These are phyloP conservation scores for Pseudorhiza aurosa DNA, from an alignment of 30 jellyfish, hydroid and myxozoan genomes.

Conservation along the genomic window DNA sequence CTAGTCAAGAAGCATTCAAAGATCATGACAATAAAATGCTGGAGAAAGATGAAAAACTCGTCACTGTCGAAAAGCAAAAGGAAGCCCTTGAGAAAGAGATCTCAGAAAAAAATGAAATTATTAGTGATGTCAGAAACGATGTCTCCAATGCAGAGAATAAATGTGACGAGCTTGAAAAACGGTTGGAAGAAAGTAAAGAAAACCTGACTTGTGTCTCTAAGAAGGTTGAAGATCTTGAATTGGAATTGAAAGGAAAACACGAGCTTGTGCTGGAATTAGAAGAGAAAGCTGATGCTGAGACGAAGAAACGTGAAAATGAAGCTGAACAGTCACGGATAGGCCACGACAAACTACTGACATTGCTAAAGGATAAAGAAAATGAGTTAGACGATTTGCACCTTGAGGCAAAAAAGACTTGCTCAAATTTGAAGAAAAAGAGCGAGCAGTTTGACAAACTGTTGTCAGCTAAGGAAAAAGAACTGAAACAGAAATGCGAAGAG, in stretches of 20 bases:
- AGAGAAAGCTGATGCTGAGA: not conserved
- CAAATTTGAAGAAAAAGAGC: conserved; percentile 5
- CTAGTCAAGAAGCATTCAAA: not conserved
- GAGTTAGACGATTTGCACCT: not conserved
- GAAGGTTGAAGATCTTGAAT: not conserved
- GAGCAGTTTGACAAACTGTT: conserved; percentile 5
- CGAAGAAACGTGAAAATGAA: conserved; percentile 6
- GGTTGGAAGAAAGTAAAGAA: not conserved
- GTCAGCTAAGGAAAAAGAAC: conserved; percentile 12
- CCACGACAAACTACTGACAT: not conserved
- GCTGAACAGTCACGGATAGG: not conserved
- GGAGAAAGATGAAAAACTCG: not conserved
- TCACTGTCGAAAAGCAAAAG: not conserved
- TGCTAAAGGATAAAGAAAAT: conserved; percentile 7
- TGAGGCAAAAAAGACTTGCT: not conserved
- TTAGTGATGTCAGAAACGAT: not conserved
- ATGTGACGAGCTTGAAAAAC: not conserved
- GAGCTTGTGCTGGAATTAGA: not conserved
- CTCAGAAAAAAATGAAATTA: not conserved
- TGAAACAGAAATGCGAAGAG: not conserved
- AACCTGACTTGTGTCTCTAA: not conserved
- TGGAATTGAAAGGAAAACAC: conserved; percentile 1
- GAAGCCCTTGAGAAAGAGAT: not conserved
- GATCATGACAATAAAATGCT: not conserved
- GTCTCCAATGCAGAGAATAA: not conserved